Evolutionary conservation across 2,113 vertebrate species (phyloP).

Genomic region (Scolopax mira): DNA sequence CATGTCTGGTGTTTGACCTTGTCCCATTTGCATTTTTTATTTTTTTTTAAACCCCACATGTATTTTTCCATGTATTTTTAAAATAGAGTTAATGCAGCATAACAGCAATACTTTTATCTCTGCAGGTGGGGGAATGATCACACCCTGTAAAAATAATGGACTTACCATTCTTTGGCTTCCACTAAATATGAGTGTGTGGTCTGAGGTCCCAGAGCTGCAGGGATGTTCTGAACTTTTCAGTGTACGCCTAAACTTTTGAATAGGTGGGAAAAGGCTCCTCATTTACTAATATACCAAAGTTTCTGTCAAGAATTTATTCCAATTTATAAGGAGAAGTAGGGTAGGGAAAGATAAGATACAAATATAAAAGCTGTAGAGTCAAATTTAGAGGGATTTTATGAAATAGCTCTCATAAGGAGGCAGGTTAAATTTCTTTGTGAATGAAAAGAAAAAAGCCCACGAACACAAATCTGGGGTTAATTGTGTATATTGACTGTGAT

Average conservation of each 20-base stretch:
- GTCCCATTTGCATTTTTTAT: slow-evolving; percentile 13
- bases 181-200: slow-evolving; percentile 26
- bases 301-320: not conserved
- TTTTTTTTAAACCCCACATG: not conserved
- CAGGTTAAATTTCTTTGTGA: not conserved
- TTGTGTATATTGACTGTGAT: not conserved
- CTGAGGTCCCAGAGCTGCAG: slow-evolving; percentile 25
- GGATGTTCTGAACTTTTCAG: slow-evolving; percentile 21
- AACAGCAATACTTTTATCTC: slow-evolving; percentile 26
- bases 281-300: not conserved
- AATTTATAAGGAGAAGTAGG: not conserved
- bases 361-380: not conserved
- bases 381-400: not conserved
- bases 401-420: not conserved
- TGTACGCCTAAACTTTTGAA: not conserved
- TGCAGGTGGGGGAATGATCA: slow-evolving; percentile 40
- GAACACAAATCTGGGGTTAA: not conserved
- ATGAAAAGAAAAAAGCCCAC: not conserved
- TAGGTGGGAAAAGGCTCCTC: not conserved
- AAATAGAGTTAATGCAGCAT: not conserved
- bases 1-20: not conserved
- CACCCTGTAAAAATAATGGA: slow-evolving; percentile 47
- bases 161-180: slow-evolving; percentile 39
- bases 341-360: not conserved
- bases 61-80: not conserved